A percentile compares a stretch with the other conserved stretches of the same genome.
Evolutionary conservation across 2,888 invertebrate species (phyloP).

Genomic region (Encarsia formosa): DNA sequence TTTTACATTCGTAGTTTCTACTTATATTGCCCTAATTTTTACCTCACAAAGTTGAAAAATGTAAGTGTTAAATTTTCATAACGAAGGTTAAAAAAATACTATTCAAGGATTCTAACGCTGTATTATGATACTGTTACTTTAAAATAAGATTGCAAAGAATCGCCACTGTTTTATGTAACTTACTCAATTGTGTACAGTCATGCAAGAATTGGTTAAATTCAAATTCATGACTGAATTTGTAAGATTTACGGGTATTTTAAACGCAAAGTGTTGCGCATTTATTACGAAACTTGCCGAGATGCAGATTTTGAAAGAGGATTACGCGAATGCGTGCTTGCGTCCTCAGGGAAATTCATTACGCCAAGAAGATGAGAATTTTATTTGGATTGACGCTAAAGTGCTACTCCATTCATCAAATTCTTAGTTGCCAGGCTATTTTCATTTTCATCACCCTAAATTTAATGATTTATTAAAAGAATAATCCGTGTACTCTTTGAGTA

Average conservation of each 20-base stretch:
- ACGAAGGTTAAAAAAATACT: too few relatives aligned
- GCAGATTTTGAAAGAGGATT: constrained; percentile 16
- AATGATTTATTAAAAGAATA: too few relatives aligned
- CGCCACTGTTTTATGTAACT: too few relatives aligned
- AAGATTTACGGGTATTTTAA: not conserved
- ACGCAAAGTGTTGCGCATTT: not conserved
- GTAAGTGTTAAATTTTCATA: too few relatives aligned
- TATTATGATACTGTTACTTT: too few relatives aligned
- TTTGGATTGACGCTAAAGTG: not conserved
- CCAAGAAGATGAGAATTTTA: constrained; percentile 1
- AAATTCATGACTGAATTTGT: constrained; percentile 9
- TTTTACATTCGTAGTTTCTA: too few relatives aligned
- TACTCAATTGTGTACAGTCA: not conserved
- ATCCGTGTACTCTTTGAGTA: too few relatives aligned
- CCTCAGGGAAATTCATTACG: constrained; percentile 9
- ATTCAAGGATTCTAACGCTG: too few relatives aligned
- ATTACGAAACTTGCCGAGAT: constrained; percentile 13
- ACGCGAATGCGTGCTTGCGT: constrained; percentile 5
- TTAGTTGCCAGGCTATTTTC: not conserved
- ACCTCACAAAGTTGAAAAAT: too few relatives aligned
- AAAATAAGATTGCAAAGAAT: too few relatives aligned
- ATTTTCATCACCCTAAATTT: too few relatives aligned
- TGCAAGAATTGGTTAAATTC: constrained; percentile 2
- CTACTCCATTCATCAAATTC: not conserved
- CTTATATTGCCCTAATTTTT: too few relatives aligned